phyloP scores from a whole-genome alignment of 2,113 vertebrate genomes.

The Pelmatolapia mariae region DNA sequence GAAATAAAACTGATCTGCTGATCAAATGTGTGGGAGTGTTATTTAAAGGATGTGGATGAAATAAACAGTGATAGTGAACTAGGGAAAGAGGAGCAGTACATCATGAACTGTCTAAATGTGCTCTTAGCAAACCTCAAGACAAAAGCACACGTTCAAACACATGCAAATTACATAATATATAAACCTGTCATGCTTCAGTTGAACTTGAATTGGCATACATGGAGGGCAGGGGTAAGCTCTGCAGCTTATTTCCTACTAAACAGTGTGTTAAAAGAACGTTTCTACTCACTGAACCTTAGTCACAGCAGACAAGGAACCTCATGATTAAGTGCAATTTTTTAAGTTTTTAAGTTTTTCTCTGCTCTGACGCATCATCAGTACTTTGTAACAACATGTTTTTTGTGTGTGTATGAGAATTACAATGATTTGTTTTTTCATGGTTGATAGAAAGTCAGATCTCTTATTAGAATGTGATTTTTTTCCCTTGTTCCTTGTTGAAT shows the following conservation, averaged over 20 bases:
- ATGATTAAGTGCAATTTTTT: background rate
- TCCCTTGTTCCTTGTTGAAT: background rate
- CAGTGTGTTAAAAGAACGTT: background rate
- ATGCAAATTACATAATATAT: background rate
- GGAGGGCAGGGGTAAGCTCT: background rate
- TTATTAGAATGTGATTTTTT: background rate
- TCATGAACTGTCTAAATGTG: background rate
- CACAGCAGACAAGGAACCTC: background rate
- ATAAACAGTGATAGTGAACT: background rate
- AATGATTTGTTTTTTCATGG: background rate
- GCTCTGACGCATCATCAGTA: background rate
- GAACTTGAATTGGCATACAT: background rate
- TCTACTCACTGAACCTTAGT: background rate
- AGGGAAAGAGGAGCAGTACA: background rate
- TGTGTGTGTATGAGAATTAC: background rate
- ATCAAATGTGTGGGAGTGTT: background rate
- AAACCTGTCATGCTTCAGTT: background rate
- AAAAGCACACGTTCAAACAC: background rate
- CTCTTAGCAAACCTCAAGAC: background rate
- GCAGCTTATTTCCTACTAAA: background rate
- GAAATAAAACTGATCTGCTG: conserved; percentile 17
- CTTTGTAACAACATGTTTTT: background rate
- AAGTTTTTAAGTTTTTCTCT: background rate
- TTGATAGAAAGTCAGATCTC: background rate
- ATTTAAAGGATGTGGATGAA: background rate